Base-by-base conservation (phyloP, 2,797 vertebrate species). In the Gobio occitaniae region DNA sequence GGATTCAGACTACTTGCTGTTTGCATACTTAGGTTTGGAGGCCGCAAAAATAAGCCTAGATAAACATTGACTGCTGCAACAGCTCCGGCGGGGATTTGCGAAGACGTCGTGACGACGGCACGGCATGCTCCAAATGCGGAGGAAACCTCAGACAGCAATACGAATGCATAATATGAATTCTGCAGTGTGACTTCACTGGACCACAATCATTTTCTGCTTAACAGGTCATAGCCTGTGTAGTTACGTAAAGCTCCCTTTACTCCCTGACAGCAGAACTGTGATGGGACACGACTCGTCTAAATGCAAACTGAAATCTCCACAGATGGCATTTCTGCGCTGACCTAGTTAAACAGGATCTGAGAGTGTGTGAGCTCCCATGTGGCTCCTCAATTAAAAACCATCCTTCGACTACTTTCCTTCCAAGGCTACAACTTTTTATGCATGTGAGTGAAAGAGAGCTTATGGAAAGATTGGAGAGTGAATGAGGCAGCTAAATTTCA, bases 1-100 rank as follows among this genome's bases (percentile, higher is more conserved):
- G 90, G 89, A 80, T 87, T 88, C 87, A 86, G 88, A 91, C 90
- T 88, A 88, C 88, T 87, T 77, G 63, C 84, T 88, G 77, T 91
- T 91, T 87, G 84, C 89, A 81, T 78, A 86, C 80, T 83, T 72
- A 72, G 50, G 63, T 89, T 80, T 83, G 8, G 75, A 56, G 54
- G 61, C 82, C 71, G 78, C 84, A 83, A 90, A 87, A 86, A 87
- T 84, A 83, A 80, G 59, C 68, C 74, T 59, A 52, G 61, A 84
- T 85, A 86, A 87, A 83, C 50, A 74, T 2, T 52, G 69, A 50
- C 48, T 77, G 76, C 66, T 81, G 69, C 65, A 48, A 71, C 80
- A 63, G 78, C 61, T 78, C 78, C 13, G 47, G 79, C 4, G 50
- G 52, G 54, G 47, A 54, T 86, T 65, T 74, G 32, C 44, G 54